Conservation (phyloP, 2,113 vertebrate species). For the Pseudopipra pipra region DNA sequence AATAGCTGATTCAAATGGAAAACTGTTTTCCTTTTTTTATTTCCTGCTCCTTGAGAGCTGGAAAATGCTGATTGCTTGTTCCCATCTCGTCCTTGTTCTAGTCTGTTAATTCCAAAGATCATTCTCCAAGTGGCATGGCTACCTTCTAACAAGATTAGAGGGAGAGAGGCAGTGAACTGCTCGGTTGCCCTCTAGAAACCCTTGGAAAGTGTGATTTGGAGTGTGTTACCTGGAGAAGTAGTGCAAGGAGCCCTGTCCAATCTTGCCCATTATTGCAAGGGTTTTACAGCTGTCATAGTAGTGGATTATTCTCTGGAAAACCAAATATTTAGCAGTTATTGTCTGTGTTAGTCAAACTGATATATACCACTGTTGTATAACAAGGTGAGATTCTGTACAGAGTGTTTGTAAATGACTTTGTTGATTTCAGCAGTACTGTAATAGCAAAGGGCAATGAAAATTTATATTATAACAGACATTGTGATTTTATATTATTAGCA, state of each 20-base stretch:
- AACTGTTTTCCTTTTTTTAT: not conserved
- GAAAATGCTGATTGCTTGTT: not conserved
- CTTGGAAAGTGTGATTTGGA: not conserved
- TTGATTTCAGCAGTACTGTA: not conserved
- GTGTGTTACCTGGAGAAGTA: not conserved
- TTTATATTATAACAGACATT: not conserved
- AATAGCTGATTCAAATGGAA: not conserved
- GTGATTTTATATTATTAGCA: slow-evolving; percentile 9
- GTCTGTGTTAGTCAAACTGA: not conserved
- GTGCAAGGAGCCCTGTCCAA: not conserved
- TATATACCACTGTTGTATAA: not conserved
- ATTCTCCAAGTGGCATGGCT: not conserved
- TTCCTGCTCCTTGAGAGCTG: not conserved
- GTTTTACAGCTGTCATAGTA: not conserved
- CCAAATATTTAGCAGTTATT: slow-evolving; percentile 4
- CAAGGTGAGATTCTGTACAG: not conserved
- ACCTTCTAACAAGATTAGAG: slow-evolving; percentile 28
- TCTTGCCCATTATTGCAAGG: not conserved
- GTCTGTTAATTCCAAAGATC: slow-evolving; percentile 23
- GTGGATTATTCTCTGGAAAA: not conserved
- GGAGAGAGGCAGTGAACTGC: not conserved
- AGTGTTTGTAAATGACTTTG: not conserved
- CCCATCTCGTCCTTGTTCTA: not conserved
- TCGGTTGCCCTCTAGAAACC: not conserved
- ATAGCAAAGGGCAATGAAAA: slow-evolving; percentile 18